A percentile compares a stretch with the other conserved stretches of the same genome.
Conservation (phyloP, 1,140 invertebrate species). For the Samia ricini region DNA sequence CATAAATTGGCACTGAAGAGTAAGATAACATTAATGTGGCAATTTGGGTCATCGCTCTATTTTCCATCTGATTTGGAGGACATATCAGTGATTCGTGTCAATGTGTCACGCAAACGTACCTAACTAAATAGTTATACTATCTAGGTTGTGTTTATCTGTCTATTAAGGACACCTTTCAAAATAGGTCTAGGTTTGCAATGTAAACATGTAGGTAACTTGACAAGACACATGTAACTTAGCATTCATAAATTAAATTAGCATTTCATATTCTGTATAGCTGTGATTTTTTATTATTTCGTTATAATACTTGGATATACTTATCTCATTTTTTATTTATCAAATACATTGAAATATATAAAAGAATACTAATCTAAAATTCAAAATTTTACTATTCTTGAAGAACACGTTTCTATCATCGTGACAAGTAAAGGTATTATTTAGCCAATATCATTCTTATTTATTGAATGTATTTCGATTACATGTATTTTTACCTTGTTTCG, state of each 20-base stretch:
- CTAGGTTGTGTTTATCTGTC: constrained; percentile 21
- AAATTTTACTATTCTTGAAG: background rate
- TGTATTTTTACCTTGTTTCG: background rate
- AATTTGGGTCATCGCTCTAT: constrained; percentile 57
- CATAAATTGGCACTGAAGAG: constrained; percentile 24
- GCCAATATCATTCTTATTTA: no score
- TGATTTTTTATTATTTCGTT: background rate
- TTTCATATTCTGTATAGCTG: background rate
- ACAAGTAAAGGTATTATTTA: background rate
- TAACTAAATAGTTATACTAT: constrained; percentile 12
- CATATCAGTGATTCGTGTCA: constrained; percentile 30
- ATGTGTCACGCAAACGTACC: constrained; percentile 23
- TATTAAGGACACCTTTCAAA: constrained; percentile 18
- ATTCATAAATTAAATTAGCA: background rate
- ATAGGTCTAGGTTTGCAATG: constrained; percentile 24
- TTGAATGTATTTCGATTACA: background rate
- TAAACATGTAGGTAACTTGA: background rate
- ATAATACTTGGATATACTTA: background rate
- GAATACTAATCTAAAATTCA: background rate
- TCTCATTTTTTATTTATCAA: background rate
- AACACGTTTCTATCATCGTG: background rate
- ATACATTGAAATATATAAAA: background rate
- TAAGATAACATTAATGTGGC: constrained; percentile 56
- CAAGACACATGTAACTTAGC: background rate
- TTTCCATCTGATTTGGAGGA: constrained; percentile 34